Percentiles rank a stretch among this genome's conserved stretches.
phyloP scores from a whole-genome alignment of 2,888 invertebrate genomes.

The Nemapogon koenigi region DNA sequence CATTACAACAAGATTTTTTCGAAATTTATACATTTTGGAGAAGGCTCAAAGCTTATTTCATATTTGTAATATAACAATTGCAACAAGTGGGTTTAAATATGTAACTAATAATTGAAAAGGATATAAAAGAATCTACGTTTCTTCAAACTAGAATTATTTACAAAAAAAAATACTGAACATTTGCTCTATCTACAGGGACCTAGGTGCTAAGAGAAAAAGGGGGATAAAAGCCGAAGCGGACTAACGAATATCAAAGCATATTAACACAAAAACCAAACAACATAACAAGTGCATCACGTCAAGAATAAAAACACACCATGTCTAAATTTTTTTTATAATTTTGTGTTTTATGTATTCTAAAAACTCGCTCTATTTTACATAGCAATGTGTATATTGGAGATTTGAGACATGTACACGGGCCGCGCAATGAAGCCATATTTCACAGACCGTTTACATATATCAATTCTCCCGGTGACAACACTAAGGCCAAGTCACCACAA shows the following conservation, averaged over 20 bases:
- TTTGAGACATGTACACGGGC: conserved; percentile 49
- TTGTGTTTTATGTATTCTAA: conserved; percentile 37
- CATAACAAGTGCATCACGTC: conserved; percentile 54
- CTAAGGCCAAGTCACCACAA: conserved; percentile 17
- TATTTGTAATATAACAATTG: no score
- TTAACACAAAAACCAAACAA: conserved; percentile 50
- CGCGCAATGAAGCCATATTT: conserved; percentile 14
- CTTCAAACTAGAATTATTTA: not conserved
- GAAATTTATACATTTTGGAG: no score
- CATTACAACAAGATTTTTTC: no score
- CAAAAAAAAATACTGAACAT: no score
- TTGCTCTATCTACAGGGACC: conserved; percentile 12
- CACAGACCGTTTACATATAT: conserved; percentile 45
- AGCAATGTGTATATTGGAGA: conserved; percentile 32
- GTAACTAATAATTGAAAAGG: no score
- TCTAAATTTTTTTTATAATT: conserved; percentile 27
- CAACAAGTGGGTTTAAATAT: no score
- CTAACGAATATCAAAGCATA: conserved; percentile 56
- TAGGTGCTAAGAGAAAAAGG: conserved; percentile 41
- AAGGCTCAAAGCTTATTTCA: no score
- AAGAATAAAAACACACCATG: conserved; percentile 33
- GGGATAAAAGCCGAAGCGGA: conserved; percentile 26
- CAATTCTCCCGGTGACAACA: conserved; percentile 28
- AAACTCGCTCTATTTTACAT: conserved; percentile 56
- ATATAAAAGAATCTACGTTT: not conserved